These are phyloP conservation scores for Papilio demoleus DNA, from an alignment of 2,888 invertebrate species.

Conservation along the genomic window DNA sequence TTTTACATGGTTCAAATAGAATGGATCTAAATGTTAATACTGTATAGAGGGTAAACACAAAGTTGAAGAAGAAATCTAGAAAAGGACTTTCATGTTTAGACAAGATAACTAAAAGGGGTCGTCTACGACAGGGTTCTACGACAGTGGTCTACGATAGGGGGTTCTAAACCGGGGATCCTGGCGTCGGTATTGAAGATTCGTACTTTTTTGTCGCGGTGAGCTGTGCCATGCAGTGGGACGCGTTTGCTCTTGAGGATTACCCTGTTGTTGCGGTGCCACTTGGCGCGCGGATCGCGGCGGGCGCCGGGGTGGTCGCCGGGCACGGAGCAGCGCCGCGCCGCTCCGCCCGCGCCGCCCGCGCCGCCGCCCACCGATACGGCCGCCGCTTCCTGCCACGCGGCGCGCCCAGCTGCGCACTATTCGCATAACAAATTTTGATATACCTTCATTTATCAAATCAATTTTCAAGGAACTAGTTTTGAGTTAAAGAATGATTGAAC, in stretches of 20 bases:
- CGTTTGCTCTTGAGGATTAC: slow-evolving; percentile 72
- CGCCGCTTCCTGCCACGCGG: slow-evolving; percentile 91
- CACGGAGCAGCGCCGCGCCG: slow-evolving; percentile 81
- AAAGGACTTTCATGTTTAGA: neutral
- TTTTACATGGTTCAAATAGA: neutral
- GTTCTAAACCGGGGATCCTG: slow-evolving; percentile 27
- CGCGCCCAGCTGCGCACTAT: slow-evolving; percentile 91
- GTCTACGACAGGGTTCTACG: slow-evolving; percentile 16
- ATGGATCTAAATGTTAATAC: neutral
- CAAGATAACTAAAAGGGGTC: slow-evolving; percentile 24
- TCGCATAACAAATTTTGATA: too few species aligned
- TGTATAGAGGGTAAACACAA: slow-evolving; percentile 1
- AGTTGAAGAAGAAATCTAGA: slow-evolving; percentile 8
- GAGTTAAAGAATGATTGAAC: too few species aligned
- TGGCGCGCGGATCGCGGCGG: slow-evolving; percentile 78
- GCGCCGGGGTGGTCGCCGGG: slow-evolving; percentile 87
- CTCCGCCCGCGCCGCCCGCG: slow-evolving; percentile 81
- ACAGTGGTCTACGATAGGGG: slow-evolving; percentile 30
- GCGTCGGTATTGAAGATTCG: slow-evolving; percentile 38
- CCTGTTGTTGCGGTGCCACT: slow-evolving; percentile 95
- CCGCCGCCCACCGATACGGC: slow-evolving; percentile 76
- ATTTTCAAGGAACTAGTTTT: too few species aligned
- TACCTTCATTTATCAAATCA: too few species aligned
- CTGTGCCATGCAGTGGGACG: slow-evolving; percentile 42
- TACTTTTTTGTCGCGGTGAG: slow-evolving; percentile 42